Percentiles rank a stretch among this genome's conserved stretches.
These are phyloP conservation scores for Drosophila sp. DNA, from an alignment of 1,140 invertebrate species.

Conservation along the genomic window DNA sequence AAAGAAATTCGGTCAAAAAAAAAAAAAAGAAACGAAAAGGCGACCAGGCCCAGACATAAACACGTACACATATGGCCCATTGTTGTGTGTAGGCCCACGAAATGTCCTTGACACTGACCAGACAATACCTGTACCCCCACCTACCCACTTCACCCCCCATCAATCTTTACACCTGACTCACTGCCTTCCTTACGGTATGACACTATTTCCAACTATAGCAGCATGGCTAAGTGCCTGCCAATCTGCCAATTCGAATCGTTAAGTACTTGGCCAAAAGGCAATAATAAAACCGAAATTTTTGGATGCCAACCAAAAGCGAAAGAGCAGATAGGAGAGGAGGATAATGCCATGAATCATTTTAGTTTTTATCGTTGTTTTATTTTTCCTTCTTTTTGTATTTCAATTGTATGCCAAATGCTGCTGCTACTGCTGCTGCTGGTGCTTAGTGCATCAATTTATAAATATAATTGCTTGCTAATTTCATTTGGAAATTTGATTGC, in stretches of 20 bases:
- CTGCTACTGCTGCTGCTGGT: conserved; percentile 4
- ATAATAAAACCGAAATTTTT: conserved; percentile 33
- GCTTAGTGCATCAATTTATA: conserved; percentile 38
- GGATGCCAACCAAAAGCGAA: conserved; percentile 53
- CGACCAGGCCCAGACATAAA: conserved; percentile 57
- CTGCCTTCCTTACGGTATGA: background rate
- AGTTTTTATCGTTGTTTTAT: background rate
- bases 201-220: conserved; percentile 11
- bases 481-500: conserved; percentile 33
- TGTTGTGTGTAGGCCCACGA: conserved; percentile 27
- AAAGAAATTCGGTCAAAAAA: conserved; percentile 45
- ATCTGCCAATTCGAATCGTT: conserved; percentile 56
- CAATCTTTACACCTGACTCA: background rate
- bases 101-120: conserved; percentile 75
- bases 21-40: too few relatives aligned
- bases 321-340: conserved; percentile 13
- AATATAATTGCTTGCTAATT: conserved; percentile 48
- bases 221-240: conserved; percentile 37
- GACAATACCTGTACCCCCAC: conserved; percentile 10
- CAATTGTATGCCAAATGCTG: conserved; percentile 33
- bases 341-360: conserved; percentile 5
- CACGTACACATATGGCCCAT: conserved; percentile 34
- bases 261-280: conserved; percentile 46
- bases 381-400: background rate
- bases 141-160: background rate